Evolutionary conservation across 2,113 vertebrate species (phyloP), one percentile per base, ranked within the genome.

Genomic region (Bothrops jararaca): DNA sequence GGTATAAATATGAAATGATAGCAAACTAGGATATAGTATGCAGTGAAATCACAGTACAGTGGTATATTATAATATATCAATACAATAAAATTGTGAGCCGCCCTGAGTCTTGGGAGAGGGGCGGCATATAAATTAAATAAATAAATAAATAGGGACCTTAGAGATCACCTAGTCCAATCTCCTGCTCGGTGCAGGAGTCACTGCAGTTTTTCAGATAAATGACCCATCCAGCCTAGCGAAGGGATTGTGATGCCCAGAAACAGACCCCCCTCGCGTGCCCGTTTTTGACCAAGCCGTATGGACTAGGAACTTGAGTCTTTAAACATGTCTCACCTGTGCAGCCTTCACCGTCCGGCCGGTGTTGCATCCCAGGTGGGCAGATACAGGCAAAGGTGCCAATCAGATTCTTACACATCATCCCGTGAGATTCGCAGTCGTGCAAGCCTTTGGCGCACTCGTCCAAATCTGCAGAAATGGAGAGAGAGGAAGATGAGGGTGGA

Each of bases 391-490:
- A 99, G 94, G 98, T 99, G 54, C 99, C 99, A 0, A 99, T 98
- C 91, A 99, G 98, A 94, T 99, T 99, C 97, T 99, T 99, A 94
- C 99, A 99, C 91, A 98, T 97, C 99, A 99, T 99, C 56, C 98
- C 98, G 48, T 97, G 98, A 29, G 98, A 97, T 22, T 97, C 98
- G 0, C 99, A 99, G 97, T 99, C 98, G 10, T 99, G 98, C 86
- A 98, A 95, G 1, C 98, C 98, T 24, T 98, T 98, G 0, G 97
- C 97, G 24, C 99, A 99, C 96, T 99, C 99, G 0, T 99, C 98
- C 97, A 99, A 97, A 94, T 99, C 99, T 99, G 96, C 80, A 91
- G 2, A 11, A 0, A 42, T 93, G 69, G 15, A 85, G 50, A 45
- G 4, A 4, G 13, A 52, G 3, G 1, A 24, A 20, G 1, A 29